phyloP scores from a whole-genome alignment of 1,140 invertebrate species.

The Vanessa tameamea region DNA sequence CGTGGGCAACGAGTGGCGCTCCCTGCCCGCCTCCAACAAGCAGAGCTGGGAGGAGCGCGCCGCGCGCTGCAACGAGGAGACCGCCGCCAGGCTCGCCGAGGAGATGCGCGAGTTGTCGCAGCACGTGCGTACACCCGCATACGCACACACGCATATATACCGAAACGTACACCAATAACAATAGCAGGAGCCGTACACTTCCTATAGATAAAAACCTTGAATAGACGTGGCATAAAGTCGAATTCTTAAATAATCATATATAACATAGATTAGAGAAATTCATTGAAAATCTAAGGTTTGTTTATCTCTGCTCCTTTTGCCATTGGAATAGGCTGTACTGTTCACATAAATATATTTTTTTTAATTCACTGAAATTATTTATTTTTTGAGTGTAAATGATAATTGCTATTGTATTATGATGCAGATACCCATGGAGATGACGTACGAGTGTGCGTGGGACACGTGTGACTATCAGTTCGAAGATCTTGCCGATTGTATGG shows the following conservation, averaged over 20 bases:
- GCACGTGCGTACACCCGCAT: conserved; percentile 50
- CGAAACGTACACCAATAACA: too few species aligned
- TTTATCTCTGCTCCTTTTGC: too few species aligned
- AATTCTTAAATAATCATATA: too few species aligned
- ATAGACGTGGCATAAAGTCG: too few species aligned
- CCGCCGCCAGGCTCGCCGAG: conserved; percentile 81
- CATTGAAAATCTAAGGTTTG: too few species aligned
- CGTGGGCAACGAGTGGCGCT: conserved; percentile 98
- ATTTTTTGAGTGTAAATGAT: too few species aligned
- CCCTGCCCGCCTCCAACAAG: conserved; percentile 92
- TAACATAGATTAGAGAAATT: too few species aligned
- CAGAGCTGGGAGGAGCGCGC: conserved; percentile 96
- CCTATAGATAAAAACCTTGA: too few species aligned
- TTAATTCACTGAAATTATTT: too few species aligned
- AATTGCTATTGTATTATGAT: background rate
- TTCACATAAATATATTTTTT: too few species aligned
- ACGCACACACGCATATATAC: background rate
- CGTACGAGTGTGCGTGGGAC: conserved; percentile 95
- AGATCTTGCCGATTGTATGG: conserved; percentile 92
- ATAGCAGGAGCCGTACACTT: too few species aligned
- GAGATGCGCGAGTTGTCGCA: conserved; percentile 72
- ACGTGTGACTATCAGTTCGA: conserved; percentile 97
- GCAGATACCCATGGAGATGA: conserved; percentile 76
- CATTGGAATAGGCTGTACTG: too few species aligned
- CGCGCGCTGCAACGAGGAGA: conserved; percentile 92